A percentile compares a stretch with the other conserved stretches of the same genome.
Evolutionary conservation across 2,888 invertebrate species (phyloP).

Genomic region (Metellina segmentata): DNA sequence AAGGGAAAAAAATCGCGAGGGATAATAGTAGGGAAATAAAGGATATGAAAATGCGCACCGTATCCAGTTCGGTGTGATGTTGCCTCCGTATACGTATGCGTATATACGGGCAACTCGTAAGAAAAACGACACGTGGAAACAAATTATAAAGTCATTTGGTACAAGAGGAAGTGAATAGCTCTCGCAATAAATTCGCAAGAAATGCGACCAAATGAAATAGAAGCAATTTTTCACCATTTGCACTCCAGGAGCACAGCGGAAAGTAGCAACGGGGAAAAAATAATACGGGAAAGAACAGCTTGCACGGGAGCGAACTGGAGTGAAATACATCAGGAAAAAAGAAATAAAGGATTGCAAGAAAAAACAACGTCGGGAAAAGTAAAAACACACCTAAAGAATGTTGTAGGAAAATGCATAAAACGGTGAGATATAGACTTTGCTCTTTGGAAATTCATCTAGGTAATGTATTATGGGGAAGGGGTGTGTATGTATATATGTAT

Average conservation of each 20-base stretch:
- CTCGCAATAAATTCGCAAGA: constrained; percentile 72
- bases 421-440: constrained; percentile 47
- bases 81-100: not conserved
- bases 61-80: not conserved
- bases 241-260: constrained; percentile 23
- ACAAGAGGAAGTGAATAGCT: constrained; percentile 61
- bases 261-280: constrained; percentile 7
- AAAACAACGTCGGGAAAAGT: constrained; percentile 23
- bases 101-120: not conserved
- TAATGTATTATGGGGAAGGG: constrained; percentile 48
- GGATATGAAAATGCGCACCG: not conserved
- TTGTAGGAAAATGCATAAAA: constrained; percentile 41
- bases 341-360: constrained; percentile 7
- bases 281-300: constrained; percentile 26
- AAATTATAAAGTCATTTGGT: constrained; percentile 73
- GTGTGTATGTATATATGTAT: constrained; percentile 15
- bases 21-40: constrained; percentile 9
- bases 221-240: constrained; percentile 75
- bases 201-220: constrained; percentile 74
- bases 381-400: constrained; percentile 31
- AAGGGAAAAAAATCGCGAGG: not conserved
- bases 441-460: constrained; percentile 48
- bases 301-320: constrained; percentile 1
- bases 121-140: constrained; percentile 48
- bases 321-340: constrained; percentile 42